phyloP scores from a whole-genome alignment of 2,888 invertebrate species.

The Neuroscelio doddi region DNA sequence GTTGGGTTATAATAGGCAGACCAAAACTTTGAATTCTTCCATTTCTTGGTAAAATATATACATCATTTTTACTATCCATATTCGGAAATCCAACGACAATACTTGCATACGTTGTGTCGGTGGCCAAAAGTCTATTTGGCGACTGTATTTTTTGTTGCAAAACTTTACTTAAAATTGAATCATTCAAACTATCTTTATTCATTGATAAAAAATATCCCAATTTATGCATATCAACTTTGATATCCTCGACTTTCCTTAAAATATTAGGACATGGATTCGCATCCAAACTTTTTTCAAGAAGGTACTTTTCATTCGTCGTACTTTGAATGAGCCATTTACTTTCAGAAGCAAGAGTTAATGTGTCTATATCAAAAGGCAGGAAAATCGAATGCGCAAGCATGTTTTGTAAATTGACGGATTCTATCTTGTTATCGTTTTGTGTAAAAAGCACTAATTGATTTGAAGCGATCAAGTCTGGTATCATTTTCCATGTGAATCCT shows the following conservation, averaged over 20 bases:
- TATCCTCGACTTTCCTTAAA: slow-evolving; percentile 57
- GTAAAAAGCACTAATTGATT: slow-evolving; percentile 58
- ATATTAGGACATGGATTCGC: slow-evolving; percentile 62
- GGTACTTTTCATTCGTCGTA: slow-evolving; percentile 52
- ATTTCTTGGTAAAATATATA: slow-evolving; percentile 67
- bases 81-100: slow-evolving; percentile 74
- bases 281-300: slow-evolving; percentile 55
- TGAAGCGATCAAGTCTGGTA: slow-evolving; percentile 53
- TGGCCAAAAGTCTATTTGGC: slow-evolving; percentile 72
- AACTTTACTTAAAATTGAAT: slow-evolving; percentile 63
- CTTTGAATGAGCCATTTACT: slow-evolving; percentile 69
- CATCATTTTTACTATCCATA: slow-evolving; percentile 65
- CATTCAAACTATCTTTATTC: slow-evolving; percentile 44
- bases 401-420: slow-evolving; percentile 63
- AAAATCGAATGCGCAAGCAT: slow-evolving; percentile 60
- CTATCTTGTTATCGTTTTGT: slow-evolving; percentile 59
- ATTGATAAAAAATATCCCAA: slow-evolving; percentile 50
- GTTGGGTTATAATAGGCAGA: slow-evolving; percentile 56
- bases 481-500: slow-evolving; percentile 56
- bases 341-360: slow-evolving; percentile 59
- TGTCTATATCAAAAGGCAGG: slow-evolving; percentile 66
- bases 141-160: slow-evolving; percentile 69
- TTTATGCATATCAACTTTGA: slow-evolving; percentile 22
- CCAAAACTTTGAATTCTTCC: slow-evolving; percentile 41
- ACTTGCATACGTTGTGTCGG: slow-evolving; percentile 69